phyloP scores from a whole-genome alignment of 2,113 vertebrate species.

The Phocoena sinus region DNA sequence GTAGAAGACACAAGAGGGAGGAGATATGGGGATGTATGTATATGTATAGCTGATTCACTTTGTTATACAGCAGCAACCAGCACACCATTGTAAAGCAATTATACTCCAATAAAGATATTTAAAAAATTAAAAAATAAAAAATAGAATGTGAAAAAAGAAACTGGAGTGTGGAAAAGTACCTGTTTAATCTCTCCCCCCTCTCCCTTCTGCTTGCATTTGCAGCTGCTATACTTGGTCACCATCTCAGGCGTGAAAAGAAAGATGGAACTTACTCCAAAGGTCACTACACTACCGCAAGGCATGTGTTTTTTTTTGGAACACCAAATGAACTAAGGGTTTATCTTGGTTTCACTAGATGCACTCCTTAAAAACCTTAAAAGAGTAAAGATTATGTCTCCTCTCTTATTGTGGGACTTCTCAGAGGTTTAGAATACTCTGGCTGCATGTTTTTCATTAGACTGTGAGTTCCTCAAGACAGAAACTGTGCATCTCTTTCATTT shows the following conservation, averaged over 20 bases:
- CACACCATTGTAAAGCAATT: no score
- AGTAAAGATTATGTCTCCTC: background rate
- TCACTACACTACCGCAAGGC: background rate
- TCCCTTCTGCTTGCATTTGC: conserved; percentile 16
- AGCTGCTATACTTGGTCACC: conserved; percentile 47
- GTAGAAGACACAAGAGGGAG: no score
- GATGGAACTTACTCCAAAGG: background rate
- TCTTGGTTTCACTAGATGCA: background rate
- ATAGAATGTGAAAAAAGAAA: background rate
- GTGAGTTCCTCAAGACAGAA: background rate
- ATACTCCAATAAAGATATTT: no score
- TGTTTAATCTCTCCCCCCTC: conserved; percentile 28
- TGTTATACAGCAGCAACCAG: no score
- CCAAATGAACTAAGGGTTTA: background rate
- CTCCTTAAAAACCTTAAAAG: background rate
- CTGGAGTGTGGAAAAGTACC: conserved; percentile 24
- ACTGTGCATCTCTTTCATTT: background rate
- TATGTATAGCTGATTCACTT: no score
- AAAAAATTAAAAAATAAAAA: no score
- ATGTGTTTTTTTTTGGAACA: background rate
- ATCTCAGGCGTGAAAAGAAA: conserved; percentile 5
- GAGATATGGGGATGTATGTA: no score
- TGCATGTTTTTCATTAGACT: background rate
- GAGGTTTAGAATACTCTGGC: background rate
- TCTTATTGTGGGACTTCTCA: background rate